Conservation (phyloP, 92 coral and sea anemone genomes). For the Pocillopora grandis region DNA sequence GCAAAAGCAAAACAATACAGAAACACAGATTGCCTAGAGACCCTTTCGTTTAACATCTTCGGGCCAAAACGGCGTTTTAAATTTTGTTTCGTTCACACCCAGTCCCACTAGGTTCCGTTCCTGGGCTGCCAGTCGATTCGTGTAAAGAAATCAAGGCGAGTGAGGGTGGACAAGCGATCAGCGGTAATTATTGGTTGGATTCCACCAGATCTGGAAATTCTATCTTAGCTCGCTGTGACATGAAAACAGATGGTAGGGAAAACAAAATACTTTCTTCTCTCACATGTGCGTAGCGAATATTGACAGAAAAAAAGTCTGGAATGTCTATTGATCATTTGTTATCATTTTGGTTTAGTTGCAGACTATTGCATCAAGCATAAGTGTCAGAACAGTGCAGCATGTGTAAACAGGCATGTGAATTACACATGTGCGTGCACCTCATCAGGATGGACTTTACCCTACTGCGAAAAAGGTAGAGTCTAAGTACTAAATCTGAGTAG, state of each 20-base stretch:
- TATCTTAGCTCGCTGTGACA: background rate
- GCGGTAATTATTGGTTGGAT: constrained; percentile 3
- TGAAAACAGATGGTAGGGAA: background rate
- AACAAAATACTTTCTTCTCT: too few relatives aligned
- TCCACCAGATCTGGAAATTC: background rate
- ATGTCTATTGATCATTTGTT: background rate
- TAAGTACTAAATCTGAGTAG: too few relatives aligned
- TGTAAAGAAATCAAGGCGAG: constrained; percentile 22
- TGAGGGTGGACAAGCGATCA: constrained; percentile 6
- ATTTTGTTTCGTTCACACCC: background rate
- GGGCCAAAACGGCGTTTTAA: too few relatives aligned
- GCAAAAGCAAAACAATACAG: too few relatives aligned
- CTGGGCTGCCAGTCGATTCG: constrained; percentile 11
- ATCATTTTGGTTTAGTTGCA: background rate
- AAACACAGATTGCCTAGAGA: too few relatives aligned
- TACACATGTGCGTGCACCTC: background rate
- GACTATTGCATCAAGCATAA: background rate
- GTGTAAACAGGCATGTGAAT: background rate
- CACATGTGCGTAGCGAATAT: background rate
- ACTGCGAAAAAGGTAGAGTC: background rate
- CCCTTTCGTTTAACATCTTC: too few relatives aligned
- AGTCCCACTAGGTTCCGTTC: constrained; percentile 17
- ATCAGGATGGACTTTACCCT: background rate
- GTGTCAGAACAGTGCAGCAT: constrained; percentile 2
- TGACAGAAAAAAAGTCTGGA: too few relatives aligned